Conservation (phyloP, 1,140 invertebrate species). For the Drosophila melanogaster region DNA sequence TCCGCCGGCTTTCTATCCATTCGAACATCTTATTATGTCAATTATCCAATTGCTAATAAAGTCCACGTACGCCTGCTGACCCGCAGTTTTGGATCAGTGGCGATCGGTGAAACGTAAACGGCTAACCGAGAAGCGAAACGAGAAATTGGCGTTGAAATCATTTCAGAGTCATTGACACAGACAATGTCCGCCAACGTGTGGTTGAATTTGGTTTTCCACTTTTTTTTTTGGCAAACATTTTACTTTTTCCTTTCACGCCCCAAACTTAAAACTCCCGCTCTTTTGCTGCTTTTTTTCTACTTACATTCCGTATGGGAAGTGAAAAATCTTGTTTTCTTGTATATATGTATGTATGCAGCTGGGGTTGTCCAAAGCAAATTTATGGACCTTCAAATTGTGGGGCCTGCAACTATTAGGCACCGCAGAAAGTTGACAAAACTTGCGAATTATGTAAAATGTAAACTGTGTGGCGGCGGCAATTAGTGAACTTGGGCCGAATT, state of each 20-base stretch:
- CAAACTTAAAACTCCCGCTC: conserved; percentile 23
- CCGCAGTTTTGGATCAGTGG: conserved; percentile 46
- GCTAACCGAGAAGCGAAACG: conserved; percentile 54
- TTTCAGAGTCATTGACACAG: conserved; percentile 80
- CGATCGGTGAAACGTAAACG: conserved; percentile 52
- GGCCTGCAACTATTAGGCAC: conserved; percentile 31
- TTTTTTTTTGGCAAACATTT: conserved; percentile 66
- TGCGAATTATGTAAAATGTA: conserved; percentile 58
- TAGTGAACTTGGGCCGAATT: conserved; percentile 54
- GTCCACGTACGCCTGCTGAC: conserved; percentile 74
- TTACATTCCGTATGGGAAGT: conserved; percentile 23
- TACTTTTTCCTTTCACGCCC: conserved; percentile 74
- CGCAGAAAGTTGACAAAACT: conserved; percentile 69
- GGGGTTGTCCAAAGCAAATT: conserved; percentile 34
- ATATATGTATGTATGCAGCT: conserved; percentile 24
- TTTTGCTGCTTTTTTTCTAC: conserved; percentile 2
- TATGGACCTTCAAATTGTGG: conserved; percentile 50
- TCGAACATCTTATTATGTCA: conserved; percentile 72
- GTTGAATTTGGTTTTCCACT: conserved; percentile 22
- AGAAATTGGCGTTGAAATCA: conserved; percentile 75
- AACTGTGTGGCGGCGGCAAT: conserved; percentile 52
- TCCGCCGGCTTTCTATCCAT: conserved; percentile 53
- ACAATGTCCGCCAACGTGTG: conserved; percentile 44
- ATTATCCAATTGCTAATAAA: conserved; percentile 80
- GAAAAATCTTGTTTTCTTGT: conserved; percentile 67